phyloP scores from a whole-genome alignment of 1,140 invertebrate genomes.

The Diprion similis region DNA sequence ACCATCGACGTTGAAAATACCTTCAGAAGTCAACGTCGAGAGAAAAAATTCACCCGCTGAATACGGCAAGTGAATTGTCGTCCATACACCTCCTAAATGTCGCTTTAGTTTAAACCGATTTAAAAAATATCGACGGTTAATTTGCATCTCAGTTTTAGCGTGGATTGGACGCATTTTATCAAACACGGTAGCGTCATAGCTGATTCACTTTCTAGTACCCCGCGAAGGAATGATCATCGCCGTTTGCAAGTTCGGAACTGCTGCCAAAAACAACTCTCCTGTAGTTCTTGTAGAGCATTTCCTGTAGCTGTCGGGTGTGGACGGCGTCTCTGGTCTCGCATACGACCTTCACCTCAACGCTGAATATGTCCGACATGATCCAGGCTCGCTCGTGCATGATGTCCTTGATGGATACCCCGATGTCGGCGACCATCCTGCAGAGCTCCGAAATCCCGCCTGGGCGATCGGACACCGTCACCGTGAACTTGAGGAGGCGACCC shows the following conservation, averaged over 20 bases:
- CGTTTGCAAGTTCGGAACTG: background rate
- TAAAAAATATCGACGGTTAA: no score
- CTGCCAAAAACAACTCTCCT: constrained; percentile 52
- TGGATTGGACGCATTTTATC: no score
- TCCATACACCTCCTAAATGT: no score
- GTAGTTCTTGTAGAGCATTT: constrained; percentile 69
- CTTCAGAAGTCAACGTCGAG: no score
- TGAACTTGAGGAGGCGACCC: constrained; percentile 85
- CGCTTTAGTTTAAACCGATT: no score
- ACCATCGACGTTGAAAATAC: no score
- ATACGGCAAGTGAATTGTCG: no score
- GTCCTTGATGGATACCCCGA: constrained; percentile 92
- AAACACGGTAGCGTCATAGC: no score
- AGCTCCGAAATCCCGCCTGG: constrained; percentile 89
- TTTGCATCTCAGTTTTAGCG: no score
- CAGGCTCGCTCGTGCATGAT: constrained; percentile 94
- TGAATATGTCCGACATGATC: constrained; percentile 87
- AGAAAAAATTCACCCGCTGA: no score
- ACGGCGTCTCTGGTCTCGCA: constrained; percentile 84
- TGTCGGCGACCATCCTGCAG: constrained; percentile 74
- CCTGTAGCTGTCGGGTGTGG: constrained; percentile 74
- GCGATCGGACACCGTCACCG: constrained; percentile 84
- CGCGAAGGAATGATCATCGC: background rate
- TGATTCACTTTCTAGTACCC: no score
- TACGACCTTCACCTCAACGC: constrained; percentile 82